phyloP scores from a whole-genome alignment of 2,113 vertebrate genomes.

The Tringa solitaria region DNA sequence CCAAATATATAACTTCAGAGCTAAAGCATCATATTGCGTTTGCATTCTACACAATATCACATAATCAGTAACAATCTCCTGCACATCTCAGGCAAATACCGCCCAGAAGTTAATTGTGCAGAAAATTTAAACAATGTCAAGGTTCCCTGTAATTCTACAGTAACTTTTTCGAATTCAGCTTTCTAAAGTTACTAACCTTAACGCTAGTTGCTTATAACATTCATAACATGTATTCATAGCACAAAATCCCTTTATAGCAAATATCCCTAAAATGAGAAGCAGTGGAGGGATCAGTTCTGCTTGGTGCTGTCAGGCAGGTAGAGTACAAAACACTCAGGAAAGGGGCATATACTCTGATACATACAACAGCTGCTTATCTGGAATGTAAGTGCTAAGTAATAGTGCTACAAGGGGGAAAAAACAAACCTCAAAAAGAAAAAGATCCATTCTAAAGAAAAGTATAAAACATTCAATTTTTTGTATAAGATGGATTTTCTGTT shows the following conservation, averaged over 20 bases:
- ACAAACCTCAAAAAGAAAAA: not conserved
- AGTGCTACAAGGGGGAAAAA: not conserved
- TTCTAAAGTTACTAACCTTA: not conserved
- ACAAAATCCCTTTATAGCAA: not conserved
- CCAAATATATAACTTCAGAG: not conserved
- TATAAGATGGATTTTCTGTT: not conserved
- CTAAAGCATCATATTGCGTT: not conserved
- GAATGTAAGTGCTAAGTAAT: not conserved
- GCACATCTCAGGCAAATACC: not conserved
- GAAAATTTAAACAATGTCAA: not conserved
- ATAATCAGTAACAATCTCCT: not conserved
- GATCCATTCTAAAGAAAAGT: not conserved
- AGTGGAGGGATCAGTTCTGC: not conserved
- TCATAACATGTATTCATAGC: not conserved
- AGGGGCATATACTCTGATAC: not conserved
- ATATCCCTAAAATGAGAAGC: not conserved
- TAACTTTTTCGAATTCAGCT: not conserved
- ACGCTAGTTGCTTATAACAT: not conserved
- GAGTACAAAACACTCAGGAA: not conserved
- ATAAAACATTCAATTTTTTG: not conserved
- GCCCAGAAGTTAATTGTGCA: not conserved
- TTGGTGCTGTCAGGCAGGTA: not conserved
- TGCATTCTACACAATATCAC: not conserved
- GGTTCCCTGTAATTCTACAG: not conserved
- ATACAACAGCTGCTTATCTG: not conserved